Percentiles rank a stretch among this genome's conserved stretches.
Evolutionary conservation across 2,888 invertebrate species (phyloP).

Genomic region (Rhodophaea formosa): DNA sequence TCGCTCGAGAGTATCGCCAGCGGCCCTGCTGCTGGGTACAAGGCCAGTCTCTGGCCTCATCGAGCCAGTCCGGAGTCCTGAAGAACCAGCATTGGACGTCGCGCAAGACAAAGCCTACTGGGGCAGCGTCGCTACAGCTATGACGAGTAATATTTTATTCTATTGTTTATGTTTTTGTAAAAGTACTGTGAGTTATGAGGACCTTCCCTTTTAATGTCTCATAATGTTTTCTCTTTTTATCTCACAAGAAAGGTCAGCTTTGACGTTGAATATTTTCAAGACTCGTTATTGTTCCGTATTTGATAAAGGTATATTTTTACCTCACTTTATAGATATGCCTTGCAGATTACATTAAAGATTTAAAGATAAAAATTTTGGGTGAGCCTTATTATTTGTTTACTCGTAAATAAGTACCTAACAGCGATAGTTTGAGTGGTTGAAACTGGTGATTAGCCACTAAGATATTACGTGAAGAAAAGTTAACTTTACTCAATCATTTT

Average conservation of each 20-base stretch:
- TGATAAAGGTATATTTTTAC: no score
- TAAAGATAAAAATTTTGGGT: no score
- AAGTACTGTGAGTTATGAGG: neutral
- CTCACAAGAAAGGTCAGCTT: neutral
- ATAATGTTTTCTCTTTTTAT: conserved; percentile 1
- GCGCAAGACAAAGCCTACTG: conserved; percentile 77
- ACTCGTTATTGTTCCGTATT: neutral
- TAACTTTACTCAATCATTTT: no score
- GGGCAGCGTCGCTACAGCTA: conserved; percentile 69
- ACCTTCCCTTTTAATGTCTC: neutral
- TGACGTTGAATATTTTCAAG: neutral
- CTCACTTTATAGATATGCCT: no score
- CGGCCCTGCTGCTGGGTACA: conserved; percentile 80
- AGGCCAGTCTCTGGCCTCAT: conserved; percentile 76
- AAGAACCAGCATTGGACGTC: conserved; percentile 75
- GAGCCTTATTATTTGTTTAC: no score
- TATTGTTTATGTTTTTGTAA: neutral
- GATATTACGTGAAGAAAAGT: no score
- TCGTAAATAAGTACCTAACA: no score
- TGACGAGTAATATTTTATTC: conserved; percentile 54
- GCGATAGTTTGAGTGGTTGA: no score
- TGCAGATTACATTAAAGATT: no score
- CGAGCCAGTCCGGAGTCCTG: conserved; percentile 71
- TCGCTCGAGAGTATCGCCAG: conserved; percentile 75
- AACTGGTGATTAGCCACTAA: no score